Percentiles rank a stretch among this genome's conserved stretches.
phyloP scores from a whole-genome alignment of 2,113 vertebrate species.

The Gallinago jamesoni region DNA sequence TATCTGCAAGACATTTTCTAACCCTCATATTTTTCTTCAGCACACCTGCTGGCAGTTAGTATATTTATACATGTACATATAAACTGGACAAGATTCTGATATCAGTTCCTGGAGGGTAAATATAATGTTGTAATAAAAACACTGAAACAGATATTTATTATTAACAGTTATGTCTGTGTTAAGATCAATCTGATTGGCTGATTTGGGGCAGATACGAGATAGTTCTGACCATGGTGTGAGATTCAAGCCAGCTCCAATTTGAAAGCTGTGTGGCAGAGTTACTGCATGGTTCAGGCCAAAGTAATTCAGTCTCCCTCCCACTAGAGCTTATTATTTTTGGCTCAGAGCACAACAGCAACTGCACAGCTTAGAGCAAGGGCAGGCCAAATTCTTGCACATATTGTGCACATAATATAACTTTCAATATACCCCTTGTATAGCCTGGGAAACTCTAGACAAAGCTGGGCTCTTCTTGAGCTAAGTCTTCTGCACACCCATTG shows the following conservation, averaged over 20 bases:
- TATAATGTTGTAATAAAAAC: background rate
- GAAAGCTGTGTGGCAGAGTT: background rate
- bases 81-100: conserved; percentile 46
- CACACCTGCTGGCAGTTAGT: conserved; percentile 40
- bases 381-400: background rate
- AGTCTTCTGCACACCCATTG: background rate
- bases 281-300: background rate
- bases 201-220: background rate
- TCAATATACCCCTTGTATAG: background rate
- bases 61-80: conserved; percentile 54
- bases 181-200: background rate
- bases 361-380: background rate
- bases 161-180: background rate
- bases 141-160: background rate
- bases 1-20: conserved; percentile 65
- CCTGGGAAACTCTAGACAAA: background rate
- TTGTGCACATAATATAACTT: background rate
- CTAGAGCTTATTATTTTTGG: conserved; percentile 30
- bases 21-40: conserved; percentile 57
- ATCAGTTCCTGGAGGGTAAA: conserved; percentile 11
- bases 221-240: background rate
- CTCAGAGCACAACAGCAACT: background rate
- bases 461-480: background rate
- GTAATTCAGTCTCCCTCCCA: background rate
- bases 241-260: background rate